phyloP scores from a whole-genome alignment of 2,888 invertebrate species.

The Leptura quadrifasciata region DNA sequence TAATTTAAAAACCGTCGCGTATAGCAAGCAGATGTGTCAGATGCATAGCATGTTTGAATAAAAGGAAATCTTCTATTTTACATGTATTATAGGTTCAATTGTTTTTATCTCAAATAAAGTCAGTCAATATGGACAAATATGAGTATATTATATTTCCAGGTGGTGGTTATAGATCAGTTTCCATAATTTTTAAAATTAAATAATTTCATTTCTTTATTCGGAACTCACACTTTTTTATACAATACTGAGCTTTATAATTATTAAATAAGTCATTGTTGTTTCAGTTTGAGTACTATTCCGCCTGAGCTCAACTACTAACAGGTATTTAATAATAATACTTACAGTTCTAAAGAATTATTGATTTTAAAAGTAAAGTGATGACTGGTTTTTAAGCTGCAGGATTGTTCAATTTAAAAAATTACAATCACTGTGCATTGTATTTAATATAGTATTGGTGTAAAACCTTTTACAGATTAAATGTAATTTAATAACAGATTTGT shows the following conservation, averaged over 20 bases:
- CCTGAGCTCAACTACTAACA: slow-evolving; percentile 7
- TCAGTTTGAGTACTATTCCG: not conserved
- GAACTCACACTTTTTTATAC: not conserved
- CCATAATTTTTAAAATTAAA: too few relatives aligned
- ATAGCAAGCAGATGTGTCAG: too few relatives aligned
- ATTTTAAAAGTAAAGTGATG: slow-evolving; percentile 1
- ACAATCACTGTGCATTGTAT: not conserved
- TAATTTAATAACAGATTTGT: slow-evolving; percentile 2
- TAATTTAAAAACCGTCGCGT: too few relatives aligned
- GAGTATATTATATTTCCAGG: too few relatives aligned
- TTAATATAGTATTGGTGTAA: not conserved
- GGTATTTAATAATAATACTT: not conserved
- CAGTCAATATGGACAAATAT: too few relatives aligned
- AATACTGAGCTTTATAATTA: not conserved
- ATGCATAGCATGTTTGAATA: too few relatives aligned
- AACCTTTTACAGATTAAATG: not conserved
- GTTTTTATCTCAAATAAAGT: too few relatives aligned
- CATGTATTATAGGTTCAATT: too few relatives aligned
- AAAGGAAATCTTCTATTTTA: too few relatives aligned
- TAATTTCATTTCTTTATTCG: too few relatives aligned
- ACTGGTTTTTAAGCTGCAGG: not conserved
- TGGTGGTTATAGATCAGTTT: too few relatives aligned
- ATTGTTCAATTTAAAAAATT: not conserved
- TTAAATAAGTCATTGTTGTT: not conserved
- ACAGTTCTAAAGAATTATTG: not conserved